These are phyloP conservation scores for Dorcus parallelipipedus DNA, from an alignment of 2,888 invertebrate genomes.

Conservation along the genomic window DNA sequence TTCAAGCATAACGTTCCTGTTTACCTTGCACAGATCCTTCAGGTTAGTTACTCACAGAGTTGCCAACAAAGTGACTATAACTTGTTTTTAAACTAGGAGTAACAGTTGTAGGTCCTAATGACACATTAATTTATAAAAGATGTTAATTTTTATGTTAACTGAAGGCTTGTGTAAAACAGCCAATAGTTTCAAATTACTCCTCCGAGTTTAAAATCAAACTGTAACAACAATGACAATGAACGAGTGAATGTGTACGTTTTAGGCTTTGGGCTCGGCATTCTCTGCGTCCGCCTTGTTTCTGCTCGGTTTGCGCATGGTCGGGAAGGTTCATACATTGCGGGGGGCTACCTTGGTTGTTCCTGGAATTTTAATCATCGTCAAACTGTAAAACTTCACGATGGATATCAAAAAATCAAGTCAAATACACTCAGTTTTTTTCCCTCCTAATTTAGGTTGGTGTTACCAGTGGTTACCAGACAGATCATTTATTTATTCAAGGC, in stretches of 20 bases:
- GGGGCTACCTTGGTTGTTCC: slow-evolving; percentile 80
- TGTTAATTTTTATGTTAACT: too few relatives aligned
- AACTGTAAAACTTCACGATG: slow-evolving; percentile 63
- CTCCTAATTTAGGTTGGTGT: slow-evolving; percentile 46
- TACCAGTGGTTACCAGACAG: slow-evolving; percentile 85
- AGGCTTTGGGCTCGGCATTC: slow-evolving; percentile 83
- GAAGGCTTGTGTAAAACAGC: too few relatives aligned
- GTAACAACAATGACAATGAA: too few relatives aligned
- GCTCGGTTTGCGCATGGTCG: slow-evolving; percentile 89
- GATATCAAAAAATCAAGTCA: not conserved
- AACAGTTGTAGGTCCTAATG: too few relatives aligned
- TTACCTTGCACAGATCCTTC: slow-evolving; percentile 70
- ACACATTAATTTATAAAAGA: too few relatives aligned
- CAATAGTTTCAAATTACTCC: too few relatives aligned
- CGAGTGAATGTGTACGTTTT: slow-evolving; percentile 22
- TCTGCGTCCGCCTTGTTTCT: slow-evolving; percentile 88
- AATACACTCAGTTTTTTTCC: slow-evolving; percentile 6
- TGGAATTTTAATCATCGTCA: slow-evolving; percentile 82
- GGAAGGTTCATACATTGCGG: slow-evolving; percentile 75
- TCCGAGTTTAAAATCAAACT: too few relatives aligned
- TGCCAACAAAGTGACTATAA: too few relatives aligned
- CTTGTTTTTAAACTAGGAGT: too few relatives aligned
- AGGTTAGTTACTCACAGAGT: slow-evolving; percentile 53
- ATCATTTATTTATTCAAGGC: slow-evolving; percentile 73
- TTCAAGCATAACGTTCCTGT: slow-evolving; percentile 77